Evolutionary conservation across 2,888 invertebrate genomes (phyloP), one percentile per base, ranked within the genome.

Genomic region (Stenichneumon culpator): DNA sequence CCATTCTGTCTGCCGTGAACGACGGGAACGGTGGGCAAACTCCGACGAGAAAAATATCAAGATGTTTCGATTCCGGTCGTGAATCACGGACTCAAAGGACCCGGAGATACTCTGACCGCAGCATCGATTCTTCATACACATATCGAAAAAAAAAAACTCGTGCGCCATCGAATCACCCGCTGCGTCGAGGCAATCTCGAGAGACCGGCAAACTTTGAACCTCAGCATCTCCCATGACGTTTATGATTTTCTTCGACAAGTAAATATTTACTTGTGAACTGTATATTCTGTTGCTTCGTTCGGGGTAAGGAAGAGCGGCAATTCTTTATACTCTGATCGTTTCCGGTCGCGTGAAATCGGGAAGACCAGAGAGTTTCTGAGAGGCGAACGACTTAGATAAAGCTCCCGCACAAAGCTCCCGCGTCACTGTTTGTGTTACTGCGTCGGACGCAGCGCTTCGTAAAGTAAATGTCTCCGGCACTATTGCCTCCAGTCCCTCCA

Each of bases 191-290:
- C 39, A 54, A 36, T 39, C 22, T 73, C 14, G 11, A 57, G 47
- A 22, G n/a, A 19, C 36, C 32, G 32, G 65, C 4, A 82, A 70
- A 28, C 75, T 79, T 70, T 60, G 73, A 57, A 74, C 60, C 54
- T 57, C 32, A 14, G 28, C 57, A 28, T 32, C 57, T 54, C 63
- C 44, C 44, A 44, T 69, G 72, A 81, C 63, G 68, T 73, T 84
- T 78, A 82, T 57, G 65, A 72, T 54, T 78, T 65, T 75, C 54
- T 80, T 73, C 73, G 73, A 68, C 67, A 73, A 54, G 57, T 68
- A 68, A 73, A 80, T 68, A 73, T 73, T 80, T 80, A 67, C 72
- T 73, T 57, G n/a, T 54, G 67, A 54, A 73, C 44, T 73, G 36
- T 80, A 39, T 32, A 54, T 6, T 16, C 67, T 14, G 25, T 54